Evolutionary conservation across 2,113 vertebrate genomes (phyloP), one percentile per base, ranked within the genome.

Genomic region (Centrocercus urophasianus): DNA sequence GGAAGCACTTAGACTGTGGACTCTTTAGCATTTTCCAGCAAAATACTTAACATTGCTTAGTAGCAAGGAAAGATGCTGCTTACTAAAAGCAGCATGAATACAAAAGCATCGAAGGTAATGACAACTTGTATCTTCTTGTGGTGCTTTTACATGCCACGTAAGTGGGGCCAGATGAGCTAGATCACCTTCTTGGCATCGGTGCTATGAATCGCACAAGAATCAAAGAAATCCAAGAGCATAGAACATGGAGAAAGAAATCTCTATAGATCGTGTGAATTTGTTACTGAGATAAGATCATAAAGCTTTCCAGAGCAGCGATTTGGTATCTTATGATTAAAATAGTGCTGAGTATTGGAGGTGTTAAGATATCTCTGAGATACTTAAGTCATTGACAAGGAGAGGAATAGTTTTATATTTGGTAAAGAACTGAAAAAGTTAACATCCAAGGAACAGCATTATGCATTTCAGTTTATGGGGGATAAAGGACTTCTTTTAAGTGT

Each of bases 401-500:
- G 19, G 5, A 63, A 5, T 12, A 71, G 10, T 76, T 85, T 71
- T 42, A 5, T 52, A 28, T 80, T 66, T 80, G 21, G 6, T 67
- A 82, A 65, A 21, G 42, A 86, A 63, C 47, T 34, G 1, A 80
- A 78, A 63, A 38, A 76, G 30, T 63, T 92, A 12, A 8, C 19
- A 5, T 66, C 14, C 11, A 36, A 47, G 56, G 38, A 20, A 4
- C 16, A 43, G 20, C 40, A 17, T 40, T 48, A 7, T 19, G 6
- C 38, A 3, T 81, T 96, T 78, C 25, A 48, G 28, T 67, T 95
- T 75, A 78, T 25, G 60, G 71, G 45, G 25, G 32, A 45, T 72
- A 81, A 88, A 90, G 40, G n/a, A 69, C 63, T 61, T 16, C 14
- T 28, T 54, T 27, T 15, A 54, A 54, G 52, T 54, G 52, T 54